phyloP scores from a whole-genome alignment of 2,797 vertebrate species.

The Phrynocephalus vlangalii region DNA sequence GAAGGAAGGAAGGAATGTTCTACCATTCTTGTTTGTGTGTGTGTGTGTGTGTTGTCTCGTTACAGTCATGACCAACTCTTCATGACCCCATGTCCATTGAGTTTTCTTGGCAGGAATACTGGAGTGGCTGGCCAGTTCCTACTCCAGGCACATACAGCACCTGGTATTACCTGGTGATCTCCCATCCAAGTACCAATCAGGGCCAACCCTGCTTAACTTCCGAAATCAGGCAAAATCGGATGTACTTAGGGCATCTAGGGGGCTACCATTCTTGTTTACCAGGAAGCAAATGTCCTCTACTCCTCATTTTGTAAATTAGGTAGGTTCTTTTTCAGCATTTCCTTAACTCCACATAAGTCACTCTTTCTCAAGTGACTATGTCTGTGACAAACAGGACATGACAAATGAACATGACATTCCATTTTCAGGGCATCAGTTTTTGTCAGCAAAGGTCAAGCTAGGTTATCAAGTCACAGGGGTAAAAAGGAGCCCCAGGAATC shows the following conservation, averaged over 20 bases:
- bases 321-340: not conserved
- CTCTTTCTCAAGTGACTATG: constrained; percentile 16
- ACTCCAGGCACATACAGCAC: too few relatives aligned
- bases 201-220: too few relatives aligned
- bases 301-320: not conserved
- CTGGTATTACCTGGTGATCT: too few relatives aligned
- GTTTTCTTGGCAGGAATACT: too few relatives aligned
- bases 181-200: too few relatives aligned
- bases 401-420: constrained; percentile 20
- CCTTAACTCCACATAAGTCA: not conserved
- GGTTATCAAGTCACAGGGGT: constrained; percentile 22
- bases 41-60: too few relatives aligned
- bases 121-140: too few relatives aligned
- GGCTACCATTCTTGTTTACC: too few relatives aligned
- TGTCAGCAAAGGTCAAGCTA: constrained; percentile 10
- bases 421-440: not conserved
- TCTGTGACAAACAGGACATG: constrained; percentile 26
- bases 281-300: not conserved
- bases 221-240: too few relatives aligned
- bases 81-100: too few relatives aligned
- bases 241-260: not conserved
- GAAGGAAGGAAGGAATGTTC: not conserved
- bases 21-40: too few relatives aligned
- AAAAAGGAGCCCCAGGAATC: constrained; percentile 7
- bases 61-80: too few relatives aligned